Percentiles rank a stretch among this genome's conserved stretches.
These are phyloP conservation scores for Odontothrips loti DNA, from an alignment of 2,888 invertebrate species.

Conservation along the genomic window DNA sequence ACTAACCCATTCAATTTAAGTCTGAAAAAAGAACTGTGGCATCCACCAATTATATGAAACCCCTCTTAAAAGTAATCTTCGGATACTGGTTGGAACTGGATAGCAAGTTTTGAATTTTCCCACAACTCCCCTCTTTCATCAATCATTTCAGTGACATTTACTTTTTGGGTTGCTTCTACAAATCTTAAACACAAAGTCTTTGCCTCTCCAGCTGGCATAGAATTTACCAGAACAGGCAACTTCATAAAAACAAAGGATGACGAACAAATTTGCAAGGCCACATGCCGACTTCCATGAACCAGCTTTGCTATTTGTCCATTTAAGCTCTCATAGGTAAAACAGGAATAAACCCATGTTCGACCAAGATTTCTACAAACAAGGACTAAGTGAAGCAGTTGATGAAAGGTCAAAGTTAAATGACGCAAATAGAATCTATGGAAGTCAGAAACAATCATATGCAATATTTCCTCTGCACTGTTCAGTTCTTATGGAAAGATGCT, in stretches of 20 bases:
- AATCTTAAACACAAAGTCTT: constrained; percentile 31
- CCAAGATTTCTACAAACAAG: constrained; percentile 37
- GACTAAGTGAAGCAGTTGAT: constrained; percentile 38
- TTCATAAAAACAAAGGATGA: constrained; percentile 32
- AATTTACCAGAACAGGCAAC: constrained; percentile 4
- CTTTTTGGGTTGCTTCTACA: background rate
- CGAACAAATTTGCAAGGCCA: constrained; percentile 35
- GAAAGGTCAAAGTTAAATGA: constrained; percentile 38
- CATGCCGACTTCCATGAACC: constrained; percentile 36
- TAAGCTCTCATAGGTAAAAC: constrained; percentile 24
- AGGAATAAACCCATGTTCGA: constrained; percentile 36
- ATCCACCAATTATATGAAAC: background rate
- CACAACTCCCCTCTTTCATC: constrained; percentile 30
- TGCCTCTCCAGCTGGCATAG: background rate
- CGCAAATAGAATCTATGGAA: constrained; percentile 38
- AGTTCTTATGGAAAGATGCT: constrained; percentile 35
- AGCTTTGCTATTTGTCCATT: constrained; percentile 36
- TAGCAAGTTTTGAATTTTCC: background rate
- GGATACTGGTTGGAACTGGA: background rate
- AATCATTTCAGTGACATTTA: constrained; percentile 29
- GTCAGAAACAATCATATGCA: constrained; percentile 34
- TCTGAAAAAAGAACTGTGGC: background rate
- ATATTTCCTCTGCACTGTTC: constrained; percentile 31
- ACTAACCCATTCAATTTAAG: background rate
- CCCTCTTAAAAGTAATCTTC: background rate